Percentiles rank a stretch among this genome's conserved stretches.
phyloP scores from a whole-genome alignment of 2,113 vertebrate species.

The Tachysurus fulvidraco region DNA sequence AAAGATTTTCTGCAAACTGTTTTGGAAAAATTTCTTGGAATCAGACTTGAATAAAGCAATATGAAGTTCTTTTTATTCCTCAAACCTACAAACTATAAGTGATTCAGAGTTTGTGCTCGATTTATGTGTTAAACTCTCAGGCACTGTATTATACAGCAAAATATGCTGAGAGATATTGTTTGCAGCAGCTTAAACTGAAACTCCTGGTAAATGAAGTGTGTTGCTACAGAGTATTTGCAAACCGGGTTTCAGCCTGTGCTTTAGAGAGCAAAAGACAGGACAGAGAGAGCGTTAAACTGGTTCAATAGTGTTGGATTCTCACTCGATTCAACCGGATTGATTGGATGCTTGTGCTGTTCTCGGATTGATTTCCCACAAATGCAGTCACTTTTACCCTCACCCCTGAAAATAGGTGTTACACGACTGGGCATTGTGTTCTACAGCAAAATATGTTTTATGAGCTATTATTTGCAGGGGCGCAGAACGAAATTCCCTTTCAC shows the following conservation, averaged over 20 bases:
- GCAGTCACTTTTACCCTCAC: neutral
- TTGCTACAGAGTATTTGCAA: neutral
- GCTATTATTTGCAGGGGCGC: neutral
- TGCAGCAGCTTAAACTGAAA: neutral
- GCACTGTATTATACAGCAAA: neutral
- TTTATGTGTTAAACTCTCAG: neutral
- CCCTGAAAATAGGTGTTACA: neutral
- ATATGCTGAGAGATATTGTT: neutral
- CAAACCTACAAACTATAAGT: neutral
- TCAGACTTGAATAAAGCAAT: neutral
- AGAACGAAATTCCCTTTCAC: neutral
- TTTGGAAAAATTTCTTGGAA: neutral
- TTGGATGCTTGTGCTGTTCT: neutral
- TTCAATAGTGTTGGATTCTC: neutral
- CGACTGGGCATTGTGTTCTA: neutral
- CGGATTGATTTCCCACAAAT: neutral
- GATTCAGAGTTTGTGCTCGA: neutral
- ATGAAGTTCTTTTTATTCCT: neutral
- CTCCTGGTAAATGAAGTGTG: constrained; percentile 18
- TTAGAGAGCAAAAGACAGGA: neutral
- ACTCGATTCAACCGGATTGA: neutral
- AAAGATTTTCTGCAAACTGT: neutral
- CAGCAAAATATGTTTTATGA: neutral
- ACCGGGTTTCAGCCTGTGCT: neutral
- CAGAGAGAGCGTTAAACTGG: neutral